Evolutionary conservation across 1,140 invertebrate genomes (phyloP), one percentile per base, ranked within the genome.

Genomic region (Lucilia sericata): DNA sequence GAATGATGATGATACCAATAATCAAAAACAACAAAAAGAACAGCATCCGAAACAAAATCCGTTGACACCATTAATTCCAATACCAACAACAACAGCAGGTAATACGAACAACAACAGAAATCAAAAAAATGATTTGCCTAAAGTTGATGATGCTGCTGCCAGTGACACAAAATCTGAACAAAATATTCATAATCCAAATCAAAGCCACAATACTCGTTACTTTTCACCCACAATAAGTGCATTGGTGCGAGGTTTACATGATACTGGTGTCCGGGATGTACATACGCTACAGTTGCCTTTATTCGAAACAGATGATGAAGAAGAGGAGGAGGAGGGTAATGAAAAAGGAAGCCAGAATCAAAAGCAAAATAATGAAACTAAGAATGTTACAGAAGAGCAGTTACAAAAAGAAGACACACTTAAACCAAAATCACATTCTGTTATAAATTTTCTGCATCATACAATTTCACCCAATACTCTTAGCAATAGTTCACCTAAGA

Each of bases 171-270:
- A 49, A 51, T 9, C 12, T 21, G n/a, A 70, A 21, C 21, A 70
- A 70, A 70, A 70, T 70, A 10, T 30, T 17, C 14, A 25, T 36
- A 42, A 42, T 42, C 5, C 42, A 42, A 42, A 55, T 75, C n/a
- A 75, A 36, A 78, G 30, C 74, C 34, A 82, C 12, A 34, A 30
- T 34, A 42, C 81, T 0, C 36, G 82, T 74, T 83, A 85, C 55
- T 78, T 70, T 74, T n/a, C 51, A 12, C 30, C 55, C 25, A 88
- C 89, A 36, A 90, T 90, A 34, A 86, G 86, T 8, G 89, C 89
- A 25, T 76, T 90, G 36, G 89, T 90, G 49, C 86, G 89, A 70
- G 87, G 86, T n/a, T 60, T 90, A 51, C 89, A 90, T 76, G 86
- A 88, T 34, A 87, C 87, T 42, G 86, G 85, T 7, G 83, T 75